Evolutionary conservation across 1,140 invertebrate genomes (phyloP), one percentile per base, ranked within the genome.

Genomic region (Halictus rubicundus): DNA sequence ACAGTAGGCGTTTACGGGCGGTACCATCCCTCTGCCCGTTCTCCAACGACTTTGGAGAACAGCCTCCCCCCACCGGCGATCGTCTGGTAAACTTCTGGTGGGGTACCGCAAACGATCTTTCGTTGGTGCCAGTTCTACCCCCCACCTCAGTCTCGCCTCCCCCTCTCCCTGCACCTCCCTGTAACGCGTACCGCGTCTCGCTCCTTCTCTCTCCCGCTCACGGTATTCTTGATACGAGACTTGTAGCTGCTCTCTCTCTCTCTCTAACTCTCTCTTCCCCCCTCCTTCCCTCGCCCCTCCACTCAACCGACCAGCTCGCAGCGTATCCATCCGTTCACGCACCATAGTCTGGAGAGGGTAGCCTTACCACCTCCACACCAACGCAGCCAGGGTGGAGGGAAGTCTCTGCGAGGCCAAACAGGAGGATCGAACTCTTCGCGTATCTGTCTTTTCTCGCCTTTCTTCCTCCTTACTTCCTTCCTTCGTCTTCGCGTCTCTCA

Each of bases 1-100:
- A 89, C 75, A 69, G 91, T 92, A 89, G 92, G 92, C 92, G 92
- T 92, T 86, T 91, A 89, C 90, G 86, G 80, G 69, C 81, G 85
- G 77, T 84, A 86, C 81, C 85, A 76, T 70, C 65, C 60, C 64
- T 65, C 54, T 73, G 71, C 78, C 66, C 77, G 85, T 90, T 91
- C 89, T 90, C 90, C 90, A 90, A 91, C 89, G 85, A 88, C 87
- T 87, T 88, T 86, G 88, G 88, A 88, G 88, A 90, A 90, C 87
- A 83, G 80, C 80, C 84, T 78, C 65, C 81, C 90, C 90, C 91
- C 90, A 88, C 77, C 78, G 27, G 49, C 12, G 65, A 14, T 27
- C 65, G 65, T 42, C 68, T 42, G 57, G n/a, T 65, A 49, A 19
- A 57, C 65, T 81, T 72, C 78, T 80, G 84, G 81, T 88, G 82